Percentiles rank a stretch among this genome's conserved stretches.
phyloP scores from a whole-genome alignment of 2,797 vertebrate species.

The Gymnothorax reevesii region DNA sequence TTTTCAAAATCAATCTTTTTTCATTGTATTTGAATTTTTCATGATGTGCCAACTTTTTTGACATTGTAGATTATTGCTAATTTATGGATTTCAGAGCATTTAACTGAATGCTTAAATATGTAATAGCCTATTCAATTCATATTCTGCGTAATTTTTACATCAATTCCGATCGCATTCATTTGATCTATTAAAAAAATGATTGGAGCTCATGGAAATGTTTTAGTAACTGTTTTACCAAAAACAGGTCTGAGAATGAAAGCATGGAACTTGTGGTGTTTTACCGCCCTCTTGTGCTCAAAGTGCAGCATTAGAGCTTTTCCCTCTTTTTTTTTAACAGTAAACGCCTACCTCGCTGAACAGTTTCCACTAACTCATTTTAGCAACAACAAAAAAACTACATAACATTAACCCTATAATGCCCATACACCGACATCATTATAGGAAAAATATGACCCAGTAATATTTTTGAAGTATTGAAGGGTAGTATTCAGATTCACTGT shows the following conservation, averaged over 20 bases:
- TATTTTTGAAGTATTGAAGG: too few relatives aligned
- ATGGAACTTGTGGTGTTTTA: neutral
- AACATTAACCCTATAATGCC: too few relatives aligned
- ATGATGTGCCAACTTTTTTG: too few relatives aligned
- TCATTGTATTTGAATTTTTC: too few relatives aligned
- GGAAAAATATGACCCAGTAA: too few relatives aligned
- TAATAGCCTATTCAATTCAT: neutral
- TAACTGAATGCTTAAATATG: neutral
- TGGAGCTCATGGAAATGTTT: conserved; percentile 4
- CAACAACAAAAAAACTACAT: neutral
- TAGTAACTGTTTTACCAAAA: neutral
- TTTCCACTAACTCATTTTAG: neutral
- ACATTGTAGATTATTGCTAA: neutral
- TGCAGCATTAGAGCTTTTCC: neutral
- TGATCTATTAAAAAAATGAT: neutral
- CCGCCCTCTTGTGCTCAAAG: neutral
- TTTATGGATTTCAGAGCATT: neutral
- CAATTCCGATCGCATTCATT: neutral
- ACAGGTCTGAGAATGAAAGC: neutral
- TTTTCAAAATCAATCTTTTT: too few relatives aligned
- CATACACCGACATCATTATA: too few relatives aligned
- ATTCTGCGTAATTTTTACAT: neutral
- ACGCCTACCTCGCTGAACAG: neutral
- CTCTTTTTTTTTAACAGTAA: neutral
- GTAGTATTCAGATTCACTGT: too few relatives aligned